Evolutionary conservation across 2,797 vertebrate genomes (phyloP).

Genomic region (Lutjanus campechanus): DNA sequence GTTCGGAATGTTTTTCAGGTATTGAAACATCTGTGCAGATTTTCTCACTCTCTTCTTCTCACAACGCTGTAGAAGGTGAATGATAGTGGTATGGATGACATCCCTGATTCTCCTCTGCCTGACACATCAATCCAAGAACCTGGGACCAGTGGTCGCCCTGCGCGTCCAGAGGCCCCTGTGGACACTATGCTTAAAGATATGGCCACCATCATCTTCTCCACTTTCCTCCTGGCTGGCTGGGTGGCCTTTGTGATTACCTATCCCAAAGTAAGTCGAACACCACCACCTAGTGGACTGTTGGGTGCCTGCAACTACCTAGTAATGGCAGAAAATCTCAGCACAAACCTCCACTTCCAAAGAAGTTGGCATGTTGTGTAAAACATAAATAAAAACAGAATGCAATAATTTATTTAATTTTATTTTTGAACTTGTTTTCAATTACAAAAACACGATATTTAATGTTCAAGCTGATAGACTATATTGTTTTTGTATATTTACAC

Average conservation of each 20-base stretch:
- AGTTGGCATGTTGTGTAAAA: no score
- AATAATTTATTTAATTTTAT: no score
- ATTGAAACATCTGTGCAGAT: not conserved
- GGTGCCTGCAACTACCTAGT: not conserved
- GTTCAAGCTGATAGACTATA: no score
- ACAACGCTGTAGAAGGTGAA: slow-evolving; percentile 82
- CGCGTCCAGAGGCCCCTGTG: slow-evolving; percentile 89
- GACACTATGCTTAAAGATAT: slow-evolving; percentile 97
- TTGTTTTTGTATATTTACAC: no score
- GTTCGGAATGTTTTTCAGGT: not conserved
- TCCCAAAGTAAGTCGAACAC: slow-evolving; percentile 88
- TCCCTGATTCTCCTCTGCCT: slow-evolving; percentile 79
- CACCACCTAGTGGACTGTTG: slow-evolving; percentile 42
- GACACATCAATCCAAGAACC: slow-evolving; percentile 88
- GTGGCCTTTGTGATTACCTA: slow-evolving; percentile 97
- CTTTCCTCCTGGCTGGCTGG: slow-evolving; percentile 96
- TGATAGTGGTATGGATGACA: slow-evolving; percentile 87
- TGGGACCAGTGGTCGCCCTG: slow-evolving; percentile 50
- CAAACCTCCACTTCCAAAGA: no score
- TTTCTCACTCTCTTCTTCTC: not conserved
- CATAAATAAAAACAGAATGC: no score
- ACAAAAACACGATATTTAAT: no score
- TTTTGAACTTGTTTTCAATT: no score
- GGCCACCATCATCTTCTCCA: slow-evolving; percentile 97
- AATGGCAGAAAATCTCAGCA: no score